Evolutionary conservation across 2,113 vertebrate species (phyloP).

Genomic region (Patagioenas fasciata): DNA sequence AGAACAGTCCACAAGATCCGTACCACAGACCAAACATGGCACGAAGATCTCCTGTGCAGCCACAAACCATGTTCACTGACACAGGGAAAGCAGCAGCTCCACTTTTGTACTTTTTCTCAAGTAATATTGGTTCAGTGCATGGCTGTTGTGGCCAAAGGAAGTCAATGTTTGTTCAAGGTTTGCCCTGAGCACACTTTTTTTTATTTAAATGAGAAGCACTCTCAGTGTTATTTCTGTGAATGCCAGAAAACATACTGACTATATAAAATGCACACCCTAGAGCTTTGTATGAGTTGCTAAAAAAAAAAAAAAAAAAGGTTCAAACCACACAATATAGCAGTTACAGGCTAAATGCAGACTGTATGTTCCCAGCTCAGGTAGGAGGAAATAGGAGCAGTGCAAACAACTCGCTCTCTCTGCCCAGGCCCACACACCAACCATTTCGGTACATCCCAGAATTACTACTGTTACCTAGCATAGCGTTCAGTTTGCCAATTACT

Average conservation of each 20-base stretch:
- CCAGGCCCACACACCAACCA: neutral
- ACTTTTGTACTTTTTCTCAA: neutral
- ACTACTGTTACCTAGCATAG: neutral
- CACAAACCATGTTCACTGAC: neutral
- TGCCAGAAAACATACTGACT: neutral
- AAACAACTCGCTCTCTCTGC: neutral
- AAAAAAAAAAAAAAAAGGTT: neutral
- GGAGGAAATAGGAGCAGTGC: neutral
- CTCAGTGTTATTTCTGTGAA: neutral
- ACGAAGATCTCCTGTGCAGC: neutral
- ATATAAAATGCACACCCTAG: neutral
- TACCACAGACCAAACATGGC: neutral
- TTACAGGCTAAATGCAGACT: neutral
- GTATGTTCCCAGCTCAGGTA: neutral
- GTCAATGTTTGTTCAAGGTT: neutral
- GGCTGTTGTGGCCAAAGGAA: neutral
- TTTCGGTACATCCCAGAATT: neutral
- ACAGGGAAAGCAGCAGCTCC: neutral
- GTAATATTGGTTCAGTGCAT: neutral
- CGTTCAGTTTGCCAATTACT: neutral
- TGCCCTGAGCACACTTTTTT: neutral
- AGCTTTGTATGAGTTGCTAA: neutral
- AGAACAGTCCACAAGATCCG: neutral
- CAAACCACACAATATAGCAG: neutral
- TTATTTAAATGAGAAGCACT: neutral